These are phyloP conservation scores for Hephaestus fuliginosus DNA, from an alignment of 2,797 vertebrate species.

Conservation along the genomic window DNA sequence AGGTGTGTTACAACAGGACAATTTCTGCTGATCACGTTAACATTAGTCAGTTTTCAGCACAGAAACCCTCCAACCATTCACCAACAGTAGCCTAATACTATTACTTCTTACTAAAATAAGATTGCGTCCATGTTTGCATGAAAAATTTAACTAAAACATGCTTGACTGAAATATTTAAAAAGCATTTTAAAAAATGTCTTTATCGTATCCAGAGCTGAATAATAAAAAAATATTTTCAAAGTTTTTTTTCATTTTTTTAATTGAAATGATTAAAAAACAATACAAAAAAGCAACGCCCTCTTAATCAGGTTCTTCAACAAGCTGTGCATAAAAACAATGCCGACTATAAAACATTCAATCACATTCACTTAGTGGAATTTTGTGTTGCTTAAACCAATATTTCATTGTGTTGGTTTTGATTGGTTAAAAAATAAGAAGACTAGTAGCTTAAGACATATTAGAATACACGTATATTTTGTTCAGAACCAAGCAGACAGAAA, in stretches of 20 bases:
- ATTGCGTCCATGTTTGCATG: neutral
- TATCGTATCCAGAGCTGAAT: neutral
- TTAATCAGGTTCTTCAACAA: neutral
- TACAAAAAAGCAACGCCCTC: neutral
- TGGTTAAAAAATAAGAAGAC: too few species aligned
- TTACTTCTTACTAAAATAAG: neutral
- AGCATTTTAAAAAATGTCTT: neutral
- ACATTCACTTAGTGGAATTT: neutral
- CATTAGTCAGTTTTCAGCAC: too few species aligned
- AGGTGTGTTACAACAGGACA: neutral
- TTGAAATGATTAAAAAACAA: constrained; percentile 42
- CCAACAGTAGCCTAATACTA: too few species aligned
- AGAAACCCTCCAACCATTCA: too few species aligned
- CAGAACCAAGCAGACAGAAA: neutral
- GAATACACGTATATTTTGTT: constrained; percentile 7
- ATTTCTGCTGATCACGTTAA: neutral
- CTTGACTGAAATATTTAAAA: neutral
- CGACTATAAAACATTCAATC: neutral
- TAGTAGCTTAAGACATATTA: neutral
- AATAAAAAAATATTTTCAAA: neutral
- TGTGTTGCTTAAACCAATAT: neutral
- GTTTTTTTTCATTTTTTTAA: constrained; percentile 24
- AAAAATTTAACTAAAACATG: neutral
- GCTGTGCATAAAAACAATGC: neutral
- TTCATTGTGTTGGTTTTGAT: neutral